phyloP scores from a whole-genome alignment of 2,797 vertebrate genomes.

The Falco peregrinus region DNA sequence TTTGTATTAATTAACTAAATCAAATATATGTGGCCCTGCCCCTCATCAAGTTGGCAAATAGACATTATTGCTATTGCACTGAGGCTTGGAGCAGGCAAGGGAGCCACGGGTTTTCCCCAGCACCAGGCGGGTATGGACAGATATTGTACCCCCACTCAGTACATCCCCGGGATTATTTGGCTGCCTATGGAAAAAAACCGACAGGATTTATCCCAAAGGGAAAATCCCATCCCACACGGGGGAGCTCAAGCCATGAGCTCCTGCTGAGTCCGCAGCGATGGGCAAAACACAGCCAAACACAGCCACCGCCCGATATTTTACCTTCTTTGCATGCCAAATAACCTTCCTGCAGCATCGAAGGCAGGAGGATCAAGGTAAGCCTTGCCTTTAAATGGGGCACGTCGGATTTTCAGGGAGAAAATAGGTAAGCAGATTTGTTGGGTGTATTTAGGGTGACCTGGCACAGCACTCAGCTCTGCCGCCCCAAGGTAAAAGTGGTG shows the following conservation, averaged over 20 bases:
- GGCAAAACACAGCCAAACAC: background rate
- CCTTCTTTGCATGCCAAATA: no score
- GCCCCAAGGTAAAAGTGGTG: background rate
- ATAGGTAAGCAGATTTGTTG: background rate
- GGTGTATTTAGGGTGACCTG: background rate
- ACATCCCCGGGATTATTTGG: accelerated
- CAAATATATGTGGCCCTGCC: background rate
- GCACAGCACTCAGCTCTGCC: background rate
- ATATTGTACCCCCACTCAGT: background rate
- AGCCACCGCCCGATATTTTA: accelerated
- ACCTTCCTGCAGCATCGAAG: background rate
- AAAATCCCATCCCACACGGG: background rate
- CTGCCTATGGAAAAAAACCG: background rate
- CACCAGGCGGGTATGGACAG: background rate
- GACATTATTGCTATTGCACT: background rate
- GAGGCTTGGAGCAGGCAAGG: no score
- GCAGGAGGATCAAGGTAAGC: background rate
- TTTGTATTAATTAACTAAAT: background rate
- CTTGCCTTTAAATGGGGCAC: background rate
- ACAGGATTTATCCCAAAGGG: background rate
- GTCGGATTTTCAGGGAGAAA: background rate
- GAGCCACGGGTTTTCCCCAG: background rate
- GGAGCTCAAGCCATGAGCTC: background rate
- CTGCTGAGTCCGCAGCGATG: background rate
- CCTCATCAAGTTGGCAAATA: background rate